Evolutionary conservation across 2,113 vertebrate genomes (phyloP).

Genomic region (Galbula dea): DNA sequence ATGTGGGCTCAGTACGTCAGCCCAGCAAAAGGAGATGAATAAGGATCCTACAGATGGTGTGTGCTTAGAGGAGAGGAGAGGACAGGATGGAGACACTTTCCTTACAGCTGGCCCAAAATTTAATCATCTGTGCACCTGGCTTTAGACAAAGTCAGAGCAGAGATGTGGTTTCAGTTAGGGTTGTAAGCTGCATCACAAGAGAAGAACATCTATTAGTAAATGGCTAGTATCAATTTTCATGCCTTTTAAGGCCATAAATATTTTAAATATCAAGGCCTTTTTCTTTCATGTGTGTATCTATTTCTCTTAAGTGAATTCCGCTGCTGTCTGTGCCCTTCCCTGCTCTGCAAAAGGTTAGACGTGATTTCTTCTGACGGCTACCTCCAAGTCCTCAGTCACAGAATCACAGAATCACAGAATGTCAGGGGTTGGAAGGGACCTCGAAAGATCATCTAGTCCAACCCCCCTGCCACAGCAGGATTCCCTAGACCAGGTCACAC

Average conservation of each 20-base stretch:
- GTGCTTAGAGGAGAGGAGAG: conserved; percentile 4
- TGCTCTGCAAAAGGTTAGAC: conserved; percentile 67
- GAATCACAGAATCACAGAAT: too few relatives aligned
- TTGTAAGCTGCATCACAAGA: conserved; percentile 87
- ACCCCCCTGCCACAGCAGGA: too few relatives aligned
- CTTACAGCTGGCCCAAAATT: conserved; percentile 58
- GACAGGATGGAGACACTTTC: conserved; percentile 42
- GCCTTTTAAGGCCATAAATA: conserved; percentile 88
- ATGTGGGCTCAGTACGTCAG: conserved; percentile 34
- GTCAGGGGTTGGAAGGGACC: too few relatives aligned
- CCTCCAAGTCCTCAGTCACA: neutral
- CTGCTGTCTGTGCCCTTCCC: conserved; percentile 66
- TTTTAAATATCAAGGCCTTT: conserved; percentile 90
- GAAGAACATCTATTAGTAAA: conserved; percentile 78
- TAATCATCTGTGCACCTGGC: conserved; percentile 82
- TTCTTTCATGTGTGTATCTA: conserved; percentile 78
- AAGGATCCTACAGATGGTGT: conserved; percentile 32
- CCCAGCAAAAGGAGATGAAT: conserved; percentile 1
- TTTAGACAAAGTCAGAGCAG: conserved; percentile 74
- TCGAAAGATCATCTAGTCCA: too few relatives aligned
- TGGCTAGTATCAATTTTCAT: conserved; percentile 93
- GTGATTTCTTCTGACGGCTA: conserved; percentile 58
- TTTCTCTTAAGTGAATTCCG: conserved; percentile 81
- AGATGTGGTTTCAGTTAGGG: conserved; percentile 92
- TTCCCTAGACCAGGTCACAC: too few relatives aligned